phyloP scores from a whole-genome alignment of 2,797 vertebrate genomes.

The Setipinna tenuifilis region DNA sequence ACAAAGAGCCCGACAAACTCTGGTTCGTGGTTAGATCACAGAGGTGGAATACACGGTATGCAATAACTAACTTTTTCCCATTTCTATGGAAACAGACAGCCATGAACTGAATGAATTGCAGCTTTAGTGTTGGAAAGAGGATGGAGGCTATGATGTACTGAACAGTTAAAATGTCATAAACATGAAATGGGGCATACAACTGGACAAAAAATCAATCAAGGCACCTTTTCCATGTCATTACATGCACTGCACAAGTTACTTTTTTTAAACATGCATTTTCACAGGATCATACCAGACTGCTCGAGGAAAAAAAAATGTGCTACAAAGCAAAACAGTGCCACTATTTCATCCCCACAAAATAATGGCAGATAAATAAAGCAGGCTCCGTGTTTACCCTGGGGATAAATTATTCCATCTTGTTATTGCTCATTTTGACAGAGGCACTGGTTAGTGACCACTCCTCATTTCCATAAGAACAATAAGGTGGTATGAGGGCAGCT shows the following conservation, averaged over 20 bases:
- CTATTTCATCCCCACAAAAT: neutral
- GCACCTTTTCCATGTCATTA: neutral
- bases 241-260: neutral
- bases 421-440: slow-evolving; percentile 43
- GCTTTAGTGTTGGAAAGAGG: neutral
- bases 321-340: neutral
- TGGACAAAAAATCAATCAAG: neutral
- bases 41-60: neutral
- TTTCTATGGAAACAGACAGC: neutral
- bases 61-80: neutral
- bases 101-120: neutral
- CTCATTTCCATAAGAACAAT: slow-evolving; percentile 75
- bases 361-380: neutral
- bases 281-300: neutral
- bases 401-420: slow-evolving; percentile 37
- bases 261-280: neutral
- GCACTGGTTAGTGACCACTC: slow-evolving; percentile 58
- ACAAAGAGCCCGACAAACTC: slow-evolving; percentile 13
- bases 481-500: slow-evolving; percentile 57
- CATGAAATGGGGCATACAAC: neutral
- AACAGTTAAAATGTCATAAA: neutral
- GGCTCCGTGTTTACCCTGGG: slow-evolving; percentile 31
- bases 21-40: slow-evolving; percentile 13
- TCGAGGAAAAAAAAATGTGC: neutral
- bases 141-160: neutral